phyloP scores from a whole-genome alignment of 2,888 invertebrate genomes.

The Archips xylosteana region DNA sequence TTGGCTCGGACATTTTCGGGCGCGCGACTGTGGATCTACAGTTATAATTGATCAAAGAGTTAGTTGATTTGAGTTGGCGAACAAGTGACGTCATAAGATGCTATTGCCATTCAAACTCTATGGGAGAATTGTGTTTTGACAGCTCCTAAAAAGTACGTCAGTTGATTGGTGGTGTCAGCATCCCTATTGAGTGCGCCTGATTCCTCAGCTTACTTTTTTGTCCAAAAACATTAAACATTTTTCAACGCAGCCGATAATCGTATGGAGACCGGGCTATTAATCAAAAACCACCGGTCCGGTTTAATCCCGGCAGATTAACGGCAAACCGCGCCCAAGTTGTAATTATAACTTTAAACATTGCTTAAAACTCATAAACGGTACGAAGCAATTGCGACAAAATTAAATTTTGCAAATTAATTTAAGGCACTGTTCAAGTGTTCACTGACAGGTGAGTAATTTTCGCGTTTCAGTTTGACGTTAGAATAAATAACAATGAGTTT shows the following conservation, averaged over 20 bases:
- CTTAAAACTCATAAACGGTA: slow-evolving; percentile 35
- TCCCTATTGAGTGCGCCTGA: too few species aligned
- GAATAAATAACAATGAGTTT: slow-evolving; percentile 31
- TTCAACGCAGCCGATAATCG: slow-evolving; percentile 59
- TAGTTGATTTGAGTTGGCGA: too few species aligned
- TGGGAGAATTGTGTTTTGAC: too few species aligned
- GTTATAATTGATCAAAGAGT: too few species aligned
- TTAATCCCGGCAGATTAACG: slow-evolving; percentile 68
- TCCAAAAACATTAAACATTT: slow-evolving; percentile 43
- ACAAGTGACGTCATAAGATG: too few species aligned
- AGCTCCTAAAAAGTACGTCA: too few species aligned
- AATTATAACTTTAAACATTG: slow-evolving; percentile 57
- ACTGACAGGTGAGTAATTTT: slow-evolving; percentile 37
- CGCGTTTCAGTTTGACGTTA: slow-evolving; percentile 20
- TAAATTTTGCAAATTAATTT: slow-evolving; percentile 38
- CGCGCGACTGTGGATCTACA: too few species aligned
- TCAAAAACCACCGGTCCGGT: slow-evolving; percentile 66
- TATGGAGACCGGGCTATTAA: slow-evolving; percentile 62
- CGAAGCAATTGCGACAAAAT: slow-evolving; percentile 29
- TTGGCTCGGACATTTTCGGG: too few species aligned
- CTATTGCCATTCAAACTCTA: too few species aligned
- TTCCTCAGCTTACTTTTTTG: too few species aligned
- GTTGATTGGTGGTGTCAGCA: too few species aligned
- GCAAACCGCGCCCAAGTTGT: slow-evolving; percentile 62
- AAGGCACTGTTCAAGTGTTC: slow-evolving; percentile 8